Base-by-base conservation (phyloP, 2,113 vertebrate genomes). In the Heliornis fulica region DNA sequence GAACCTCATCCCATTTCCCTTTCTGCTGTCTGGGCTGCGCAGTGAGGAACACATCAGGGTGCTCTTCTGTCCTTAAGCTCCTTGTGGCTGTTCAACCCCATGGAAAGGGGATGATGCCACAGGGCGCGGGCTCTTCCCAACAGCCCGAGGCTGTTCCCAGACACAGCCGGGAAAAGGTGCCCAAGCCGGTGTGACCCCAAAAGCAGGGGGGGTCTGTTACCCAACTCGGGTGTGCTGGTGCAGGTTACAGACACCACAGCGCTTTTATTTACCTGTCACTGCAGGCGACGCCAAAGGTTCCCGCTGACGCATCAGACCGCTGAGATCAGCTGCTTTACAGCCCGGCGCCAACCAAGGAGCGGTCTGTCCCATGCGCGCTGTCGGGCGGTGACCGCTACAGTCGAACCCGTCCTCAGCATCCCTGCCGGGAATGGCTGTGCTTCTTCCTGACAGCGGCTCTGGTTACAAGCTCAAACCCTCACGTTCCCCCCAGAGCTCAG, bases 341-440 rank as follows among this genome's bases (percentile, higher is more conserved):
- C 70, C 45, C 1, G 0, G 19, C 41, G 63, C 31, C 18, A 20
- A 15, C 8, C 13, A 3, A 3, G 21, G 56, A 9, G 31, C 2
- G 1, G 38, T 2, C 60, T 38, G 46, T 36, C 3, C 59, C 6
- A 36, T 3, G 7, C 50, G 13, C 3, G 1, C 26, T 1, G 28
- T 2, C 46, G 10, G 9, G 8, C 2, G 6, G 7, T 2, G 32
- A 13, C 63, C 2, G 43, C 78, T 34, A 2, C 0, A 7, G 43
- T 20, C 54, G 26, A 38, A 11, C 29, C 4, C 25, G 16, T 6
- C 36, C 19, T 9, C 2, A 34, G 12, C 41, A 20, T 54, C 26
- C 19, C 50, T 69, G 68, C n/a, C 34, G 31, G 51, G 69, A 40
- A 32, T 1, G n/a, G 6, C 76, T 25, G 0, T 15, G 38, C 21